Percentiles rank a stretch among this genome's conserved stretches.
These are phyloP conservation scores for Drosophila paramelanica DNA, from an alignment of 2,888 invertebrate genomes.

Conservation along the genomic window DNA sequence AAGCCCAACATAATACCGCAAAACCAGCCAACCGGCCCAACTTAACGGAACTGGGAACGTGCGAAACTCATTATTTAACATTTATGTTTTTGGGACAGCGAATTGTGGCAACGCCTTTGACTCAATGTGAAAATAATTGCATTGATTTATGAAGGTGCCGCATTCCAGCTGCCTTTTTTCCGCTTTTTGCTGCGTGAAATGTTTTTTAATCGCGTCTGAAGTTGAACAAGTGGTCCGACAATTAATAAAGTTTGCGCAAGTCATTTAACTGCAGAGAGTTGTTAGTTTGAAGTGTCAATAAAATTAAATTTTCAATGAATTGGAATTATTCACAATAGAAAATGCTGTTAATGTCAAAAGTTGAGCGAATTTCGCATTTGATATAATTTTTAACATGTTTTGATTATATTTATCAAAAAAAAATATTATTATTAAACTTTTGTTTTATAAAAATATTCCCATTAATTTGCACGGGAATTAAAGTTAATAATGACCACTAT, in stretches of 20 bases:
- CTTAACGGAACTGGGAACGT: conserved; percentile 24
- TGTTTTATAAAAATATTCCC: too few species aligned
- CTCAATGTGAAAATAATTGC: conserved; percentile 15
- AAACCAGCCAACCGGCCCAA: conserved; percentile 12
- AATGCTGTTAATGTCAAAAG: too few species aligned
- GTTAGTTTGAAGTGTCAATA: background rate
- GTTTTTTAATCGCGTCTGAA: conserved; percentile 22
- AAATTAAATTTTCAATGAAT: background rate
- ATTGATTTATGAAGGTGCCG: conserved; percentile 40
- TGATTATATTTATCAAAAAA: too few species aligned
- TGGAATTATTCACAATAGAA: background rate
- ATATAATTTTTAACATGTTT: too few species aligned
- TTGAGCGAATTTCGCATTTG: too few species aligned
- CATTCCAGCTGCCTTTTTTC: background rate
- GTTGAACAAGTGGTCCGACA: conserved; percentile 28
- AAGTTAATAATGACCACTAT: background rate
- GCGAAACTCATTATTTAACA: conserved; percentile 69
- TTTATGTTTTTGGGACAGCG: conserved; percentile 47
- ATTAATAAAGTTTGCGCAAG: conserved; percentile 30
- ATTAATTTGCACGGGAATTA: too few species aligned
- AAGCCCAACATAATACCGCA: conserved; percentile 18
- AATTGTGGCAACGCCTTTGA: conserved; percentile 31
- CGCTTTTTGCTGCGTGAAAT: conserved; percentile 1
- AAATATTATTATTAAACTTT: too few species aligned
- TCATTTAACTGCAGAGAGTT: conserved; percentile 32